Evolutionary conservation across 2,113 vertebrate species (phyloP).

Genomic region (Leucopternis melanops): DNA sequence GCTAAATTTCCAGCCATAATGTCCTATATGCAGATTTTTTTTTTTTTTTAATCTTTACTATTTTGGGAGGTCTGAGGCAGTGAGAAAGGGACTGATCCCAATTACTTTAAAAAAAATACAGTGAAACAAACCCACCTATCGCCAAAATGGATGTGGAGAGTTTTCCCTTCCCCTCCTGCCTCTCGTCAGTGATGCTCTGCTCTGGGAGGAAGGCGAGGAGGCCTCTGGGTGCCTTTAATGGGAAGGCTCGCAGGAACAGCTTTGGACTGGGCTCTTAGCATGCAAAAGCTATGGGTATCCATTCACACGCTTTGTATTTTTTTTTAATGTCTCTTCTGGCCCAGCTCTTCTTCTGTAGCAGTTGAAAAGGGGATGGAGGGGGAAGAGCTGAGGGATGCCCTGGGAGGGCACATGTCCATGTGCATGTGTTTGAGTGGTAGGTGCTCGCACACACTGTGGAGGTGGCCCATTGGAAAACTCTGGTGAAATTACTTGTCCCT

Average conservation of each 20-base stretch:
- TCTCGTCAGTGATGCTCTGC: rapidly evolving
- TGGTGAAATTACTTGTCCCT: neutral
- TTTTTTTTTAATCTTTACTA: neutral
- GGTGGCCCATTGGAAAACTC: neutral
- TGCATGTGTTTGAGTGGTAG: neutral
- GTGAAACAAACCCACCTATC: rapidly evolving
- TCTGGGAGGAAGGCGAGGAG: neutral
- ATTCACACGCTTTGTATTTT: neutral
- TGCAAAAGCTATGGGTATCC: rapidly evolving
- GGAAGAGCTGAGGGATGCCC: neutral
- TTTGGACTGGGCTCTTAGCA: neutral
- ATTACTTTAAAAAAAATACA: neutral
- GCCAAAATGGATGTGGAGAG: rapidly evolving
- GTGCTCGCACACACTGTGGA: rapidly evolving
- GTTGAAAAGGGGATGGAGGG: neutral
- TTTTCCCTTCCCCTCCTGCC: neutral
- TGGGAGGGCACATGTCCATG: rapidly evolving
- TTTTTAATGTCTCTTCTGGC: neutral
- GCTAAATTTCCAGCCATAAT: neutral
- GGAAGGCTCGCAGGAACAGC: neutral
- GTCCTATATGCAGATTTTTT: neutral
- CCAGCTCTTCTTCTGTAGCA: neutral
- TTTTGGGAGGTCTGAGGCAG: neutral
- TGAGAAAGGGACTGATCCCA: neutral
- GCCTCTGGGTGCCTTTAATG: neutral